Percentiles rank a stretch among this genome's conserved stretches.
These are phyloP conservation scores for Strigops habroptila DNA, from an alignment of 2,113 vertebrate species.

Conservation along the genomic window DNA sequence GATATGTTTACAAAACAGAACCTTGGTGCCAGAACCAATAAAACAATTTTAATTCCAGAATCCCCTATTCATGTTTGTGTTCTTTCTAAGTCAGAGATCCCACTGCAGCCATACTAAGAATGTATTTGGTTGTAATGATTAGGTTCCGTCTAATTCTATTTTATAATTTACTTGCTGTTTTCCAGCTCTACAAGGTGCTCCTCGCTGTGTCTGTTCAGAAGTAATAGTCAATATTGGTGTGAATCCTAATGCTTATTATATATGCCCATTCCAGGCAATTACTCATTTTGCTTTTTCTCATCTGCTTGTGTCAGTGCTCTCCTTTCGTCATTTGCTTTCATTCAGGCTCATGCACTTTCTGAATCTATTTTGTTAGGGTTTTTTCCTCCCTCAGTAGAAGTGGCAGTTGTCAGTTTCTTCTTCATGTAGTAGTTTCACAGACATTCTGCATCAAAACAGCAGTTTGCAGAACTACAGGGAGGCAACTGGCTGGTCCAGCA, in stretches of 20 bases:
- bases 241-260: background rate
- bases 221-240: background rate
- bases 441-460: background rate
- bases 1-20: background rate
- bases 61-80: background rate
- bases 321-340: background rate
- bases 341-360: background rate
- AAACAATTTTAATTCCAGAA: background rate
- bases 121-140: background rate
- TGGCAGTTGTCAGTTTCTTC: background rate
- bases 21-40: background rate
- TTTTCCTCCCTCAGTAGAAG: background rate
- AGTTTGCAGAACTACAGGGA: background rate
- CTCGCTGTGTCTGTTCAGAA: background rate
- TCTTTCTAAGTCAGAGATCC: background rate
- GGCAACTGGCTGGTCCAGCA: background rate
- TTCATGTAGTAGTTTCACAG: background rate
- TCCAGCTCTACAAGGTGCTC: background rate
- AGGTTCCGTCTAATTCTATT: background rate
- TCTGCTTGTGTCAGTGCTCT: background rate
- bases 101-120: background rate
- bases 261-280: background rate
- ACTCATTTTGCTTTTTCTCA: background rate
- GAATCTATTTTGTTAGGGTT: background rate
- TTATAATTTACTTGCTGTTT: background rate